Evolutionary conservation across 2,888 invertebrate species (phyloP).

Genomic region (Scelioninae gen. 1): DNA sequence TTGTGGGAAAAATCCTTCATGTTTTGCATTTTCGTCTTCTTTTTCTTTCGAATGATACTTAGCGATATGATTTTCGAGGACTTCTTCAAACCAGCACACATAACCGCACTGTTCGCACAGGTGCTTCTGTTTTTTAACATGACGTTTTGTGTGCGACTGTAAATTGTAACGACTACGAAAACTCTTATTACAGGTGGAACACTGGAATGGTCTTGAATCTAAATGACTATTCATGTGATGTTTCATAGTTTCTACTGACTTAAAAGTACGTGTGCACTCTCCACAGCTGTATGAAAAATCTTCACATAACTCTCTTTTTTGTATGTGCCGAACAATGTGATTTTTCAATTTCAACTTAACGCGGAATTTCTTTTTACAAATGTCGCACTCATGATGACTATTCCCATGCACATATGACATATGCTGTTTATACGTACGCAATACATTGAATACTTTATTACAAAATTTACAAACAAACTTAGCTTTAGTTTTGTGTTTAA

Average conservation of each 20-base stretch:
- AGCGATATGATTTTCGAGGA: slow-evolving; percentile 45
- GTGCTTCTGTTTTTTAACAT: slow-evolving; percentile 15
- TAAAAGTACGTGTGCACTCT: slow-evolving; percentile 17
- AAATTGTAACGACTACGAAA: neutral
- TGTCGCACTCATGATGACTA: slow-evolving; percentile 22
- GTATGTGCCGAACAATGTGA: slow-evolving; percentile 20
- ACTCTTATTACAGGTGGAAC: slow-evolving; percentile 12
- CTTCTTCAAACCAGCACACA: slow-evolving; percentile 27
- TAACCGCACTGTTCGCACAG: slow-evolving; percentile 58
- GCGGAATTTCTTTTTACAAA: slow-evolving; percentile 25
- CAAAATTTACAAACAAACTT: slow-evolving; percentile 24
- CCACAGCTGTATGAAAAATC: slow-evolving; percentile 20
- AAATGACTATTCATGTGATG: slow-evolving; percentile 24
- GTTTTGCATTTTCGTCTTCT: neutral
- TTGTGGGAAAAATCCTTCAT: slow-evolving; percentile 33
- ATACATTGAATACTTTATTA: neutral
- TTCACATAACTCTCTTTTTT: neutral
- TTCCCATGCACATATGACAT: neutral
- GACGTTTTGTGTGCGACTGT: slow-evolving; percentile 10
- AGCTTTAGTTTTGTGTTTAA: slow-evolving; percentile 37
- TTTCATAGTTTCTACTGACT: slow-evolving; percentile 6
- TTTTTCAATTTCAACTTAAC: neutral
- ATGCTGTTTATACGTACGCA: slow-evolving; percentile 21
- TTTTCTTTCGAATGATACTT: slow-evolving; percentile 26
- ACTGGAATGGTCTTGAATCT: neutral